Base-by-base conservation (phyloP, 2,113 vertebrate genomes). In the Helogale parvula region DNA sequence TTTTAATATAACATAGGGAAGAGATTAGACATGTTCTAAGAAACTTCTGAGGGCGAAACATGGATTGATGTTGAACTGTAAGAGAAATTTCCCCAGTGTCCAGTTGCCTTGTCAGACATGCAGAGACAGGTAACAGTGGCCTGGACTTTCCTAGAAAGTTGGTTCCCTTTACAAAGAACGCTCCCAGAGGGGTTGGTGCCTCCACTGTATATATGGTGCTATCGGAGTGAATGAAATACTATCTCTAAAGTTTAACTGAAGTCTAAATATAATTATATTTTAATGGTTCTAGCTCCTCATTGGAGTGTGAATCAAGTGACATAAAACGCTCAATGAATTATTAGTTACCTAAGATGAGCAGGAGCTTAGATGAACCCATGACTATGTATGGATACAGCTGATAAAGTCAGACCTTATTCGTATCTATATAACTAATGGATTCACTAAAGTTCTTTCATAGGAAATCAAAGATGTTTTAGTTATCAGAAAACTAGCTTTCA, bases 401-500 rank as follows among this genome's bases (percentile, higher is more conserved):
- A 35, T 47, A 16, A 86, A 92, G 7, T 54, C 74, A 65, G 57
- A 0, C 4, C 31, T 84, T 72, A 41, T 35, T 85, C 47, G 1
- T 96, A 87, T 90, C 35, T 16, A 4, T 16, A 41, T 92, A 71
- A 85, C 41, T 50, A 95, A 93, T 33, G 69, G 41, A 69, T 23
- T 94, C 50, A 23, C 82, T 83, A n/a, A 72, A 33, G 1, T 89
- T 92, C 17, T 33, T 74, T 94, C 71, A 91, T 72, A 60, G 89
- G 35, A 76, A 76, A 81, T 31, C 68, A 94, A 96, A 23, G 19
- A 41, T 77, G 29, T 68, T 95, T 47, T 85, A 91, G 88, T 88
- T 31, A 94, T 86, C 76, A 88, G 33, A 90, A 83, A 90, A 85
- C 38, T 57, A 81, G 16, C 17, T 80, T 27, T 86, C 27, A 31